Evolutionary conservation across 2,113 vertebrate genomes (phyloP).

Genomic region (Pyrgilauda ruficollis): DNA sequence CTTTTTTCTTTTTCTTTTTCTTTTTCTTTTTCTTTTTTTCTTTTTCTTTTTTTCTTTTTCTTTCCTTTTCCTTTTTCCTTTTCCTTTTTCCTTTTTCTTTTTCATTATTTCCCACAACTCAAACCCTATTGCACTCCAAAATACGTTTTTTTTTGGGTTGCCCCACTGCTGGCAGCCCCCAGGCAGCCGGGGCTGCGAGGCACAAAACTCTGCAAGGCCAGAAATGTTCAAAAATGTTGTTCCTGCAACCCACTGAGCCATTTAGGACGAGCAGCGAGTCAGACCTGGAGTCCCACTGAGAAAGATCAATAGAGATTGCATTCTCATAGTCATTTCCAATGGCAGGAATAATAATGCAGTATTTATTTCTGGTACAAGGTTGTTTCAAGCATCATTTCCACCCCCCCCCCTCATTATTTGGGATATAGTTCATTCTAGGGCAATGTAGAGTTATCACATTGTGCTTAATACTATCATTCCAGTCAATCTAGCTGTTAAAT

Average conservation of each 20-base stretch:
- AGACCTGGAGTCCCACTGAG: constrained; percentile 32
- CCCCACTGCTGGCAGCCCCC: background rate
- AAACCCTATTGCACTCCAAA: background rate
- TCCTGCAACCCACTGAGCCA: constrained; percentile 41
- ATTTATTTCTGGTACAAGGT: constrained; percentile 44
- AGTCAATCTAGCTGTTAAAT: background rate
- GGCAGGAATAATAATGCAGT: constrained; percentile 49
- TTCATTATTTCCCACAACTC: background rate
- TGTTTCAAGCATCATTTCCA: background rate
- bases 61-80: accelerated
- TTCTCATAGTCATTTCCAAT: constrained; percentile 63
- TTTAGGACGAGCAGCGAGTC: constrained; percentile 65
- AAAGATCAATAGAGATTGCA: constrained; percentile 68
- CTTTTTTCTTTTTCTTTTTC: too few relatives aligned
- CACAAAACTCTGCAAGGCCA: constrained; percentile 2
- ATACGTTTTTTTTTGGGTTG: background rate
- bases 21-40: too few relatives aligned
- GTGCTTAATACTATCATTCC: background rate
- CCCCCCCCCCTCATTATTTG: background rate
- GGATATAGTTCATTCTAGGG: background rate
- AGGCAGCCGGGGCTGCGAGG: background rate
- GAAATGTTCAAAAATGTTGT: constrained; percentile 16
- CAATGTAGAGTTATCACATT: background rate
- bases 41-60: too few relatives aligned
- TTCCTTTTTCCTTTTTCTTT: too few relatives aligned